Conservation (phyloP, 2,888 invertebrate species). For the Protophormia terraenovae region DNA sequence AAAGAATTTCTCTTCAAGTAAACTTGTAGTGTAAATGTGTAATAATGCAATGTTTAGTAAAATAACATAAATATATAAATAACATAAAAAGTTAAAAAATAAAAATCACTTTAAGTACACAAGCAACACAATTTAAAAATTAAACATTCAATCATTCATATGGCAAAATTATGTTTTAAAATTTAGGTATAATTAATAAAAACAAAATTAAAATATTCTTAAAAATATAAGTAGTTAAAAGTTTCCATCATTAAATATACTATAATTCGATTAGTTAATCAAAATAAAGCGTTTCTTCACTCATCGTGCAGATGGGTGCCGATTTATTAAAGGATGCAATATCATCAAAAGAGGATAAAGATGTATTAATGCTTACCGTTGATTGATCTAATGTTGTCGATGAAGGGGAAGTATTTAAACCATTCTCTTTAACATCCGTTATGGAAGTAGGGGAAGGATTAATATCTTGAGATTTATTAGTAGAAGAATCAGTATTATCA, state of each 20-base stretch:
- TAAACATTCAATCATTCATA: not conserved
- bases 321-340: conserved; percentile 72
- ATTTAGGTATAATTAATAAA: not conserved
- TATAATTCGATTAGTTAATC: conserved; percentile 19
- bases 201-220: not conserved
- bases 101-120: not conserved
- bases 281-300: conserved; percentile 80
- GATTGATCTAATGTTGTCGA: conserved; percentile 59
- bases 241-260: not conserved
- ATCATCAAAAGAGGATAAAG: conserved; percentile 49
- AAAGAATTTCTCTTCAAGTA: not conserved
- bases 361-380: conserved; percentile 65
- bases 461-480: conserved; percentile 10
- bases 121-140: conserved; percentile 1
- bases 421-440: conserved; percentile 53
- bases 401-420: conserved; percentile 47
- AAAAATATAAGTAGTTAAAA: not conserved
- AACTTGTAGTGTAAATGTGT: not conserved
- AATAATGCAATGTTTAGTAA: conserved; percentile 2
- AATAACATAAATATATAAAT: not conserved
- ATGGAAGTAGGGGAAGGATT: not conserved
- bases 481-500: not conserved
- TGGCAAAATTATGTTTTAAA: not conserved
- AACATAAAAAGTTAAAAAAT: not conserved
- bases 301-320: conserved; percentile 83